Evolutionary conservation across 2,113 vertebrate species (phyloP).

Genomic region (Corynorhinus townsendii): DNA sequence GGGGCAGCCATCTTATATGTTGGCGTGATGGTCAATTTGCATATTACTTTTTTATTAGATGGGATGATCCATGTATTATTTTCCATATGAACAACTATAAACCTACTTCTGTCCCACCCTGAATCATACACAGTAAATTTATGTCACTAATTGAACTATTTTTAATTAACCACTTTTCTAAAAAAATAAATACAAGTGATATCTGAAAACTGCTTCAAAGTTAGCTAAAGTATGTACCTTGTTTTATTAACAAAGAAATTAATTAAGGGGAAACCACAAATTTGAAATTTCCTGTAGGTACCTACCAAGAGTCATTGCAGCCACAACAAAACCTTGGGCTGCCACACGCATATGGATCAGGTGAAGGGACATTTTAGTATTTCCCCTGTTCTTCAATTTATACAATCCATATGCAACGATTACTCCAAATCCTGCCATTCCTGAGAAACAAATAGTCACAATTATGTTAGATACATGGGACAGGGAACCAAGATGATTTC

Average conservation of each 20-base stretch:
- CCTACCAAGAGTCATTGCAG: slow-evolving; percentile 92
- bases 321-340: slow-evolving; percentile 95
- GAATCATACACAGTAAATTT: background rate
- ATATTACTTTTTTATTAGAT: no score
- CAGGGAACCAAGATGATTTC: background rate
- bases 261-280: background rate
- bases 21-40: no score
- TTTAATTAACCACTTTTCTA: background rate
- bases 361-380: slow-evolving; percentile 93
- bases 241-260: background rate
- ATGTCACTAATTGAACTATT: background rate
- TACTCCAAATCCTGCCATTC: slow-evolving; percentile 86
- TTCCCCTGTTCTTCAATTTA: slow-evolving; percentile 87
- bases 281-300: accelerated
- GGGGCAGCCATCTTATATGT: no score
- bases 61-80: background rate
- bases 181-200: background rate
- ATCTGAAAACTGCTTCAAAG: background rate
- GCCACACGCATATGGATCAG: slow-evolving; percentile 96
- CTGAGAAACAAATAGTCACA: slow-evolving; percentile 70
- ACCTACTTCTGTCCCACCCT: background rate
- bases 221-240: background rate
- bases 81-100: background rate
- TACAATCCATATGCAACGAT: slow-evolving; percentile 90
- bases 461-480: background rate